A percentile compares a stretch with the other conserved stretches of the same genome.
phyloP scores from a whole-genome alignment of 2,797 vertebrate genomes.

The Apodemus agrarius region DNA sequence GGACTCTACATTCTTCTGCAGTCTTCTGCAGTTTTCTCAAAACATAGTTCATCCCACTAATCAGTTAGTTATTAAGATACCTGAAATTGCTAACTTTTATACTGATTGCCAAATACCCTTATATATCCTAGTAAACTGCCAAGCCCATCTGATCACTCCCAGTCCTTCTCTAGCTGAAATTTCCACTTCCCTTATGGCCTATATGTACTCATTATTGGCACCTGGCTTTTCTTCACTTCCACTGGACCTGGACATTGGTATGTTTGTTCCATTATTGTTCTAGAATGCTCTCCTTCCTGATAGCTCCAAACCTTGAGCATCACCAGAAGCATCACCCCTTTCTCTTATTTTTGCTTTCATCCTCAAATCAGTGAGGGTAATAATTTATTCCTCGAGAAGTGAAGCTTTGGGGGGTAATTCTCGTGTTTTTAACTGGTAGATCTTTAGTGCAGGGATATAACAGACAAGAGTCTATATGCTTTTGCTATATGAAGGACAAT shows the following conservation, averaged over 20 bases:
- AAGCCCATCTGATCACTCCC: neutral
- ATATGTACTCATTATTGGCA: neutral
- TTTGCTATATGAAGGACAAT: neutral
- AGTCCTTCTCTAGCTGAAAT: neutral
- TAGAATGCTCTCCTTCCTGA: neutral
- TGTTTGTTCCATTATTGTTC: neutral
- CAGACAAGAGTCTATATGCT: neutral
- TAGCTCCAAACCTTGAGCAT: neutral
- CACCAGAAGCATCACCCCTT: neutral
- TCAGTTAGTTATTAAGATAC: neutral
- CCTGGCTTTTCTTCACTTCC: neutral
- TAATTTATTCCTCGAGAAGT: neutral
- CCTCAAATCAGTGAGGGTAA: neutral
- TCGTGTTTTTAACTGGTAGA: neutral
- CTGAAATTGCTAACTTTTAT: neutral
- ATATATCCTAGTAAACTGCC: neutral
- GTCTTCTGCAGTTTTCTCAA: neutral
- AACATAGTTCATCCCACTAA: neutral
- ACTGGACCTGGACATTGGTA: neutral
- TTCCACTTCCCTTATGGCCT: neutral
- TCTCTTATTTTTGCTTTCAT: neutral
- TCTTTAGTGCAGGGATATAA: neutral
- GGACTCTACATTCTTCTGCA: neutral
- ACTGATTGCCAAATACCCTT: neutral
- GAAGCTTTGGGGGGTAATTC: neutral